Evolutionary conservation across 2,113 vertebrate genomes (phyloP), one percentile per base, ranked within the genome.

Genomic region (Oncorhynchus keta): DNA sequence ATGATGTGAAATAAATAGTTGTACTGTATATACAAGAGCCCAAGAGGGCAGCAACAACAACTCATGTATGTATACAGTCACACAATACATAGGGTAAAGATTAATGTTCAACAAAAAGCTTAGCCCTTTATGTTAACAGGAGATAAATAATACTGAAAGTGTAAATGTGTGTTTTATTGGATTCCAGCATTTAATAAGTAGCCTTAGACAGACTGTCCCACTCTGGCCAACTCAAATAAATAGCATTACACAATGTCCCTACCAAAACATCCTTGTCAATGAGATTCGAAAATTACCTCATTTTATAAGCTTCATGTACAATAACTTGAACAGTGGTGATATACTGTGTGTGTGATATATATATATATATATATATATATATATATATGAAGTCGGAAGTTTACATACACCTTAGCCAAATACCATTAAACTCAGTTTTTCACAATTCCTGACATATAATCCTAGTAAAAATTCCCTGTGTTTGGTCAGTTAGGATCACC

Each of bases 1-100:
- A 49, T 26, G 39, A 76, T 79, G 72, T 16, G 62, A 90, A 91
- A 92, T 90, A 92, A 92, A 92, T 90, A 91, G 55, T 39, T 78
- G 75, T 89, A 88, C 48, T 78, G 73, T 89, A 88, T 90, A 49
- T 88, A 86, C 82, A 91, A 75, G 66, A 68, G 59, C 74, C 61
- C 55, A 71, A 57, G 32, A 61, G 62, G 78, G 77, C 65, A 76
- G 71, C 75, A 78, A 83, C 74, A 82, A 82, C 55, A 81, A 82
- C 26, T 59, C 65, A 82, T 68, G 75, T 76, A 9, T 73, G 69
- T 68, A 76, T 68, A 80, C 67, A 77, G 13, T 69, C 35, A 72
- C 4, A 76, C 51, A 69, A 65, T 9, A 2, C 57, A 81, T 72
- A 13, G 72, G 74, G 67, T 73, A 82, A 70, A 61, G 13, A 51